Evolutionary conservation across 1,140 invertebrate species (phyloP).

Genomic region (Drosophila trapezifrons): DNA sequence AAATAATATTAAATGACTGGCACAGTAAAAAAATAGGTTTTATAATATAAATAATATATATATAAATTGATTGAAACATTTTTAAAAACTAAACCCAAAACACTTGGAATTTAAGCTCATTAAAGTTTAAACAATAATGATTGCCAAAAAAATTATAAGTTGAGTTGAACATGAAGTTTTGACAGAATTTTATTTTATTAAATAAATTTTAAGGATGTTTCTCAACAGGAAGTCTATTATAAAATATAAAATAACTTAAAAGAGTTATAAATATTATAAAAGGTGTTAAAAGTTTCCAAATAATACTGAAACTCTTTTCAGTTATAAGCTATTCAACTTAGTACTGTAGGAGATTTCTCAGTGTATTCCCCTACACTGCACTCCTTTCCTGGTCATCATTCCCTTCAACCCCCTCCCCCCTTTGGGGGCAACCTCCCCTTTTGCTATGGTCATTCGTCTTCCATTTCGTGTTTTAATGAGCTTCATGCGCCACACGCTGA

Average conservation of each 20-base stretch:
- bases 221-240: too few relatives aligned
- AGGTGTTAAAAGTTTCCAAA: neutral
- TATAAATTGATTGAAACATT: too few relatives aligned
- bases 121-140: too few relatives aligned
- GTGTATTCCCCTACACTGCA: slow-evolving; percentile 17
- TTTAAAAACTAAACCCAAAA: too few relatives aligned
- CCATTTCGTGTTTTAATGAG: slow-evolving; percentile 64
- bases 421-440: slow-evolving; percentile 1
- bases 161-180: too few relatives aligned
- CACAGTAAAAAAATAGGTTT: too few relatives aligned
- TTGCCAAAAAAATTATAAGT: too few relatives aligned
- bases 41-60: too few relatives aligned
- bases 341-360: neutral
- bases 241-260: too few relatives aligned
- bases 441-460: slow-evolving; percentile 52
- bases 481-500: slow-evolving; percentile 65
- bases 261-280: neutral
- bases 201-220: neutral
- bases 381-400: slow-evolving; percentile 7
- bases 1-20: too few relatives aligned
- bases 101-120: too few relatives aligned
- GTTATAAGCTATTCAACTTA: neutral
- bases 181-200: neutral
- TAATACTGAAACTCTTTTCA: too few relatives aligned
- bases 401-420: neutral